These are phyloP conservation scores for cattle (Bos taurus) DNA, from an alignment of 2,113 vertebrate species.

Conservation along the genomic window ARS-UCD2.0 NC_037348.1:65709501-65710000, in stretches of 20 bases:
- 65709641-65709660: fast-evolving
- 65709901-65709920: fast-evolving
- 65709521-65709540: too few relatives aligned
- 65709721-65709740: neutral
- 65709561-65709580: too few relatives aligned
- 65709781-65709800: neutral
- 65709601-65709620: fast-evolving
- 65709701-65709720: neutral
- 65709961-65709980: neutral
- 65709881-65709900: fast-evolving
- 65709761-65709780: too few relatives aligned
- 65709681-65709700: fast-evolving
- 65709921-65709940: fast-evolving
- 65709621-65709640: fast-evolving
- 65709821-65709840: neutral
- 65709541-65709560: neutral
- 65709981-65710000: neutral
- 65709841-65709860: neutral
- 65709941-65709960: neutral
- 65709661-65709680: fast-evolving
- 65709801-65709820: neutral
- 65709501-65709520: too few relatives aligned
- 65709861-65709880: neutral
- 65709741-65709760: neutral
- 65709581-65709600: fast-evolving